phyloP scores from a whole-genome alignment of 2,888 invertebrate species.

The Cheilosia soror region DNA sequence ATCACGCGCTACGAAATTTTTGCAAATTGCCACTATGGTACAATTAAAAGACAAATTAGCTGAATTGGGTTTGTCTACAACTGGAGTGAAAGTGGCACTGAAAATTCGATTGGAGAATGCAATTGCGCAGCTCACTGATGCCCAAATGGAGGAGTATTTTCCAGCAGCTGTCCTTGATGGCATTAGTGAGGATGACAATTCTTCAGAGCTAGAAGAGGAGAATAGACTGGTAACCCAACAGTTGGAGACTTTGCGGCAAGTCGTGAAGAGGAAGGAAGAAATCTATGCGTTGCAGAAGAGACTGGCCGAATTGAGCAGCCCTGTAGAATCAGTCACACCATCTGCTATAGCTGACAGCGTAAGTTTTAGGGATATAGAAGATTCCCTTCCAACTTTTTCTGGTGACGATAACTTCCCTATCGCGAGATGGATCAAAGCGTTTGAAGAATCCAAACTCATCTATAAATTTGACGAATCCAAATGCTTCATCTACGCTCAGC shows the following conservation, averaged over 20 bases:
- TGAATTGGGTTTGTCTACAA: slow-evolving; percentile 23
- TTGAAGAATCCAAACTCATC: slow-evolving; percentile 24
- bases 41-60: slow-evolving; percentile 21
- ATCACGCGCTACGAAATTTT: not conserved
- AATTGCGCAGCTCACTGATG: slow-evolving; percentile 10
- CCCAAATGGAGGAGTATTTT: slow-evolving; percentile 20
- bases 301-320: slow-evolving; percentile 13
- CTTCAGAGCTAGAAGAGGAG: slow-evolving; percentile 31
- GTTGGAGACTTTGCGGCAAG: slow-evolving; percentile 15
- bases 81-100: slow-evolving; percentile 2
- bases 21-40: slow-evolving; percentile 10
- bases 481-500: slow-evolving; percentile 25
- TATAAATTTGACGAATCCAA: slow-evolving; percentile 16
- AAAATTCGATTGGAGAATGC: slow-evolving; percentile 21
- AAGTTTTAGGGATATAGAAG: slow-evolving; percentile 27
- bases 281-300: slow-evolving; percentile 7
- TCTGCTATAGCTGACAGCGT: not conserved
- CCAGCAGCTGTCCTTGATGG: slow-evolving; percentile 12
- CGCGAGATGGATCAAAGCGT: slow-evolving; percentile 19
- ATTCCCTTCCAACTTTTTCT: slow-evolving; percentile 28
- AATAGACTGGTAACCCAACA: slow-evolving; percentile 14
- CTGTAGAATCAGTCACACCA: not conserved
- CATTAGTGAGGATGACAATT: not conserved
- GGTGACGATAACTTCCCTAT: slow-evolving; percentile 28
- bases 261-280: slow-evolving; percentile 33